Evolutionary conservation across 2,888 invertebrate species (phyloP).

Genomic region (Hydroisotoma schaefferi): DNA sequence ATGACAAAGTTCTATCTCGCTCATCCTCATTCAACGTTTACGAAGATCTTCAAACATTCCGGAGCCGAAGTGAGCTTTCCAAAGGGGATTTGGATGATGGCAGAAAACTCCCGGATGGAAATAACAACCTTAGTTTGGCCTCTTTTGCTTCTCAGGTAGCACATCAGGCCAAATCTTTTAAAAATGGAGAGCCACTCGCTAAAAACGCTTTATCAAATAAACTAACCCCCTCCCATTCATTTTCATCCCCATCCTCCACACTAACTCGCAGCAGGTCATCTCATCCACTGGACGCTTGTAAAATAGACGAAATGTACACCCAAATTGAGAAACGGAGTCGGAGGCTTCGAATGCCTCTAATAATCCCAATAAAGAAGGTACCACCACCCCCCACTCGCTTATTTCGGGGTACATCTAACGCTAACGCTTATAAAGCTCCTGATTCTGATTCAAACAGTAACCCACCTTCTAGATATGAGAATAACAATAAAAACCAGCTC

Average conservation of each 20-base stretch:
- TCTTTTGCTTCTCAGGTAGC: constrained; percentile 1
- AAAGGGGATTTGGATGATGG: neutral
- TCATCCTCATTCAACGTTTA: neutral
- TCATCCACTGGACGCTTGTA: neutral
- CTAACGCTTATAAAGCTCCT: no score
- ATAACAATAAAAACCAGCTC: no score
- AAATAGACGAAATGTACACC: constrained; percentile 1
- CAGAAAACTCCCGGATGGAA: neutral
- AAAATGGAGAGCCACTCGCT: no score
- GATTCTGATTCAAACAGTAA: no score
- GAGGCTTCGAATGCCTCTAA: no score
- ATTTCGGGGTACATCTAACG: no score
- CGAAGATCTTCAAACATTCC: neutral
- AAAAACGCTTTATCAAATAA: no score
- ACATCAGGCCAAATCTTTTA: constrained; percentile 7
- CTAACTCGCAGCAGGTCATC: neutral
- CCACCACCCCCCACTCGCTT: no score
- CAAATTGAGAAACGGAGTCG: neutral
- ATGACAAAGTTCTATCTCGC: neutral
- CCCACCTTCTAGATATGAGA: no score
- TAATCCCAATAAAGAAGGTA: no score
- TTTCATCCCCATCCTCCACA: neutral
- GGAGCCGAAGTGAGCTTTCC: neutral
- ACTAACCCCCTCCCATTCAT: no score
- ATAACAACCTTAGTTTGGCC: neutral